Conservation (phyloP, 2,797 vertebrate species). For the Siniperca obscura region DNA sequence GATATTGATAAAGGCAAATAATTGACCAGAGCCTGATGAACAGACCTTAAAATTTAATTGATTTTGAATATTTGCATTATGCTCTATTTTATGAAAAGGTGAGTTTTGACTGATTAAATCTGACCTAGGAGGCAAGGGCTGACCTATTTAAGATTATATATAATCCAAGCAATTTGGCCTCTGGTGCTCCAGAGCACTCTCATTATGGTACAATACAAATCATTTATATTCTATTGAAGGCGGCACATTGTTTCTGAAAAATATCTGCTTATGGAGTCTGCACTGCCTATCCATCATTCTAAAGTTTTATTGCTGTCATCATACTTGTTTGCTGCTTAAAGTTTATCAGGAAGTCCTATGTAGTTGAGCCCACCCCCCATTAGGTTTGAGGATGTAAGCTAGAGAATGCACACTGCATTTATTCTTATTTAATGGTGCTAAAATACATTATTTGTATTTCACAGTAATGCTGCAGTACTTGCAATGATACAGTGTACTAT, state of each 20-base stretch:
- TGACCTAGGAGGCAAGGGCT: constrained; percentile 36
- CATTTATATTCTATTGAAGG: constrained; percentile 55
- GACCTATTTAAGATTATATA: constrained; percentile 56
- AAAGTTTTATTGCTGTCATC: constrained; percentile 33
- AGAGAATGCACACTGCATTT: background rate
- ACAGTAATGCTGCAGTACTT: background rate
- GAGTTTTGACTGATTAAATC: constrained; percentile 61
- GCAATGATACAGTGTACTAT: background rate
- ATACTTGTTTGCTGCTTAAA: constrained; percentile 35
- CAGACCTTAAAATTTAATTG: constrained; percentile 53
- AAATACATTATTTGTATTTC: constrained; percentile 11
- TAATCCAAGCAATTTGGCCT: constrained; percentile 58
- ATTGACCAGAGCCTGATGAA: constrained; percentile 68
- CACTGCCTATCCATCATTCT: constrained; percentile 44
- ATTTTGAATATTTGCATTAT: constrained; percentile 68
- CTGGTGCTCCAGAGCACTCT: constrained; percentile 34
- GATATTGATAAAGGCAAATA: constrained; percentile 80
- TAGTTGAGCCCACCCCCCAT: background rate
- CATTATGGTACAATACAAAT: constrained; percentile 50
- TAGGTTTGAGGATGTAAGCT: constrained; percentile 1
- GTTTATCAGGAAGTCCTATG: constrained; percentile 28
- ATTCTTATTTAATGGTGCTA: constrained; percentile 2
- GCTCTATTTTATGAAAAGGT: constrained; percentile 60
- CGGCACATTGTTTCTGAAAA: constrained; percentile 34
- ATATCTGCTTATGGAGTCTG: constrained; percentile 24